Conservation (phyloP, 2,888 invertebrate genomes). For the Heliconius aoede region DNA sequence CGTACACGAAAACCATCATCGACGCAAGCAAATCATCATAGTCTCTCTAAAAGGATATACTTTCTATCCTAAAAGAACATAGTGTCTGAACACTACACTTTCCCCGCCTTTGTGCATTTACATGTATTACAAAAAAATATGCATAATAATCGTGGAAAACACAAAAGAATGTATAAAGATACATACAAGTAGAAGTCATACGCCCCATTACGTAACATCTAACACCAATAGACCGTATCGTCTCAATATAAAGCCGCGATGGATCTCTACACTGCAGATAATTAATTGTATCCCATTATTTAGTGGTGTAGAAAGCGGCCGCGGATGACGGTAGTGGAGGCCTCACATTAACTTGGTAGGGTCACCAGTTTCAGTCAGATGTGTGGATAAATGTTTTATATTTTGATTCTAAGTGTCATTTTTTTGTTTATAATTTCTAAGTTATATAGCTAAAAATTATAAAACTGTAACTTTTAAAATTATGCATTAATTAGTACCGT, state of each 20-base stretch:
- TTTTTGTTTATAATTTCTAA: too few relatives aligned
- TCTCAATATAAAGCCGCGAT: constrained; percentile 17
- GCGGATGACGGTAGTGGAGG: constrained; percentile 64
- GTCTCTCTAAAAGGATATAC: too few relatives aligned
- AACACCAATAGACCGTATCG: constrained; percentile 23
- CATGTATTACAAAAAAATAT: too few relatives aligned
- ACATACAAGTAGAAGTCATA: neutral
- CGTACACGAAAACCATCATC: too few relatives aligned
- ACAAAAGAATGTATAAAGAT: neutral
- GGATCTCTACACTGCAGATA: constrained; percentile 44
- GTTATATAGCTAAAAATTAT: too few relatives aligned
- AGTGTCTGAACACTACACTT: neutral
- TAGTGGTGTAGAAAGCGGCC: constrained; percentile 70
- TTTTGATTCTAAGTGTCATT: too few relatives aligned
- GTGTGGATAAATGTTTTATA: constrained; percentile 1
- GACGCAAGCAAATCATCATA: too few relatives aligned
- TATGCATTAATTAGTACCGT: too few relatives aligned
- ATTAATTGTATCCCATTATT: constrained; percentile 77
- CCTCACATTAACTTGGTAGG: constrained; percentile 58
- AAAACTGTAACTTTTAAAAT: too few relatives aligned
- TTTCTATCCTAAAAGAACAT: neutral
- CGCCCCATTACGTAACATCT: neutral
- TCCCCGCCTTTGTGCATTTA: neutral
- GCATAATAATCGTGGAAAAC: neutral
- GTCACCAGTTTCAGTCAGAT: constrained; percentile 51